Percentiles rank a stretch among this genome's conserved stretches.
These are phyloP conservation scores for Daptonema setosum DNA, from an alignment of 2,888 invertebrate genomes.

Conservation along the genomic window DNA sequence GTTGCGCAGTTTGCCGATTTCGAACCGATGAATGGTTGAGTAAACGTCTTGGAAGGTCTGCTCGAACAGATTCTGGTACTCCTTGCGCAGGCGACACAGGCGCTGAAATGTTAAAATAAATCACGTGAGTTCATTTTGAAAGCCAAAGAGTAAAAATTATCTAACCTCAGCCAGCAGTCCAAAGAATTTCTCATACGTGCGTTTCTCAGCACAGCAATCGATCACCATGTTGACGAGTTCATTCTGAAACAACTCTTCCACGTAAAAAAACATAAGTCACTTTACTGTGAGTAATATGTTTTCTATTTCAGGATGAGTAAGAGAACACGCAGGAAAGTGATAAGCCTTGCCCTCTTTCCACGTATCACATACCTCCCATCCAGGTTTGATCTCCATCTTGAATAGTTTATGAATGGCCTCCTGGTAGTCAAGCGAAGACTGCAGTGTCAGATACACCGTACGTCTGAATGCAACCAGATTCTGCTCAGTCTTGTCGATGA, in stretches of 20 bases:
- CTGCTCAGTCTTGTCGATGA: constrained; percentile 71
- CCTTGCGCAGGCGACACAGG: constrained; percentile 77
- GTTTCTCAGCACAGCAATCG: constrained; percentile 93
- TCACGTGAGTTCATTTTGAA: too few relatives aligned
- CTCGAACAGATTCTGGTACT: constrained; percentile 76
- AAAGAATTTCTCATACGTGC: constrained; percentile 94
- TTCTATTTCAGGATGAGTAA: too few relatives aligned
- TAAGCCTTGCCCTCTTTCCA: too few relatives aligned
- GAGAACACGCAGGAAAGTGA: too few relatives aligned
- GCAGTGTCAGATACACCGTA: constrained; percentile 88
- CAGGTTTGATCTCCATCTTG: constrained; percentile 57
- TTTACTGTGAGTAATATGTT: too few relatives aligned
- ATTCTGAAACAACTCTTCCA: too few relatives aligned
- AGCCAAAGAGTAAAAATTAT: neutral
- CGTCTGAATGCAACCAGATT: constrained; percentile 73
- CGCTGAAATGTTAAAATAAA: constrained; percentile 37
- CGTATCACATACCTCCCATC: constrained; percentile 15
- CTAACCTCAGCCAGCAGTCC: constrained; percentile 61
- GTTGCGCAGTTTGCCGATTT: constrained; percentile 79
- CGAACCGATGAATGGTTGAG: constrained; percentile 67
- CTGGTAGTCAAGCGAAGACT: constrained; percentile 92
- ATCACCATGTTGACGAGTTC: constrained; percentile 96
- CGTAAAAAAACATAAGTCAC: too few relatives aligned
- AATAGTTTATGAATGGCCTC: constrained; percentile 95
- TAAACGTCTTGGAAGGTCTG: constrained; percentile 85